Percentiles rank a stretch among this genome's conserved stretches.
Evolutionary conservation across 2,888 invertebrate genomes (phyloP).

Genomic region (Andrena chrysosceles): DNA sequence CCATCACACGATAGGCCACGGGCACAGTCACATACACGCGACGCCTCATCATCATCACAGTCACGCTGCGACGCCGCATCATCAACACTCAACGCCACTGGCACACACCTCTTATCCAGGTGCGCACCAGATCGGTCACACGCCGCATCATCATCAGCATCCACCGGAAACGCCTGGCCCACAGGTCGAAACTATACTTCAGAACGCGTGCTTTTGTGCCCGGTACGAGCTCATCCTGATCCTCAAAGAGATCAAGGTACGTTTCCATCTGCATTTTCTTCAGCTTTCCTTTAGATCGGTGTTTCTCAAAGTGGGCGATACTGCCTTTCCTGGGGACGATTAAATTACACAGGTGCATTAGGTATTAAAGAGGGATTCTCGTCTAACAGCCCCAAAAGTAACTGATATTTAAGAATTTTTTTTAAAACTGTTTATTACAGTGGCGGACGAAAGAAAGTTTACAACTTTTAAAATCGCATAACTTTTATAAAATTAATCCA

Average conservation of each 20-base stretch:
- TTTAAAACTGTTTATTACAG: too few species aligned
- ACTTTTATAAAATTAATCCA: too few species aligned
- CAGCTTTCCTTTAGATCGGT: too few species aligned
- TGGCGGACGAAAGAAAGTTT: too few species aligned
- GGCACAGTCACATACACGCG: constrained; percentile 84
- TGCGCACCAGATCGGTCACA: constrained; percentile 80
- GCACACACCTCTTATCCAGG: constrained; percentile 77
- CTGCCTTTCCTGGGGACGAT: too few species aligned
- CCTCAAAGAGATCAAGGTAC: constrained; percentile 92
- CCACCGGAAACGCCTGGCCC: constrained; percentile 89
- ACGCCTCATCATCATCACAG: constrained; percentile 84
- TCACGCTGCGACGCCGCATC: constrained; percentile 81
- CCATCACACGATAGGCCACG: constrained; percentile 82
- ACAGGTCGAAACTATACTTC: constrained; percentile 90
- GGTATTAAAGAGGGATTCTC: too few species aligned
- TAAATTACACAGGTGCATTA: too few species aligned
- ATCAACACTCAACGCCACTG: constrained; percentile 75
- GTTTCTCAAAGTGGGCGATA: too few species aligned
- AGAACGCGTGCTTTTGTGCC: constrained; percentile 95
- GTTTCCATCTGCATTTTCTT: not conserved
- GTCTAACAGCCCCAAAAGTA: too few species aligned
- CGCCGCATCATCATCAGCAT: constrained; percentile 84
- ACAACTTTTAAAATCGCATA: too few species aligned
- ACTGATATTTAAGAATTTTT: too few species aligned
- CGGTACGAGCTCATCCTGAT: constrained; percentile 98